Conservation (phyloP, 2,113 vertebrate genomes). For the Sarotherodon lohbergeri region DNA sequence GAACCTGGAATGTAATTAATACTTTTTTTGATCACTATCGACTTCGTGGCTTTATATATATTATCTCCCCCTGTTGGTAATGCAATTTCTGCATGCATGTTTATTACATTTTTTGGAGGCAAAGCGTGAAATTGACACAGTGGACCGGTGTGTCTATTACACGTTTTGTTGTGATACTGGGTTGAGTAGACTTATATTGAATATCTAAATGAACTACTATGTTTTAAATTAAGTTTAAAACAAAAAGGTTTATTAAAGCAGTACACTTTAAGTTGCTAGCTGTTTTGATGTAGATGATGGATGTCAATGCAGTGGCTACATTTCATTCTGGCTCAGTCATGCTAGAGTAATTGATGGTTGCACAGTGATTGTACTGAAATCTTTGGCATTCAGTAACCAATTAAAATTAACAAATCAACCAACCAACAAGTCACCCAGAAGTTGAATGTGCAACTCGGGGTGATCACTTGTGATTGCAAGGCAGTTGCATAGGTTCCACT, state of each 20-base stretch:
- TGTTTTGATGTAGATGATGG: background rate
- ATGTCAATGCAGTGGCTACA: background rate
- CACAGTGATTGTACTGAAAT: background rate
- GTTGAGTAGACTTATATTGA: background rate
- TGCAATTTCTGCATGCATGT: background rate
- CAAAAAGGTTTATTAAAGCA: background rate
- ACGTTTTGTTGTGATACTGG: background rate
- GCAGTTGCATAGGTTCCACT: background rate
- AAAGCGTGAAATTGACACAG: background rate
- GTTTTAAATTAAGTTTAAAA: background rate
- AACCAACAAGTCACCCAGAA: background rate
- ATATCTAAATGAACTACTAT: background rate
- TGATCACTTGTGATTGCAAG: background rate
- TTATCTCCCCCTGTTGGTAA: background rate
- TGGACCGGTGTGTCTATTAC: background rate
- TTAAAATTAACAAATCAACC: background rate
- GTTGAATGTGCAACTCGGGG: background rate
- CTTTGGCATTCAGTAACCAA: background rate
- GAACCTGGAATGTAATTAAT: background rate
- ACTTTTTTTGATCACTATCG: background rate
- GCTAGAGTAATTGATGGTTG: background rate
- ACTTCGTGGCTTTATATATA: background rate
- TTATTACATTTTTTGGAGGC: background rate
- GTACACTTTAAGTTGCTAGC: background rate
- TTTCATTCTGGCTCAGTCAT: background rate